Conservation (phyloP, 2,113 vertebrate genomes). For the Marmota monax region DNA sequence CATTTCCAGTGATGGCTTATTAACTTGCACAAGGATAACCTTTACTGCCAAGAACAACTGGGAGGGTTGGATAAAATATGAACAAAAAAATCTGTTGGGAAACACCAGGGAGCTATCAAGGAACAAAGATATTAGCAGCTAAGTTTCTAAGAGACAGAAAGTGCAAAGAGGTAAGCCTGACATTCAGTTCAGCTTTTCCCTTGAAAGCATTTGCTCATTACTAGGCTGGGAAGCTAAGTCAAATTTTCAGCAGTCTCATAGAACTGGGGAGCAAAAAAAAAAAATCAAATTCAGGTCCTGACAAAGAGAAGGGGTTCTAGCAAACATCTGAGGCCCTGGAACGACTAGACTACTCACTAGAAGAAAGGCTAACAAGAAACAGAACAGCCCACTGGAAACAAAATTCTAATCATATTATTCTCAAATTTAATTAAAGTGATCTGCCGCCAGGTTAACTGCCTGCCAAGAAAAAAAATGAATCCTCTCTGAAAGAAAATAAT, state of each 20-base stretch:
- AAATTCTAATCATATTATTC: neutral
- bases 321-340: neutral
- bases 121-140: neutral
- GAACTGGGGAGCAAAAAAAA: neutral
- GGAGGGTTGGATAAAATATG: conserved; percentile 25
- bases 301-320: neutral
- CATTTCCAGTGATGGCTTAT: neutral
- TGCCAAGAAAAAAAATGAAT: neutral
- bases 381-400: neutral
- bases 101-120: neutral
- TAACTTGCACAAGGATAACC: neutral
- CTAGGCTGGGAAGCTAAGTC: neutral
- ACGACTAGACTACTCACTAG: neutral
- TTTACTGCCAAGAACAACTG: conserved; percentile 18
- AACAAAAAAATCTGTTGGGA: conserved; percentile 1
- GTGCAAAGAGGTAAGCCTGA: neutral
- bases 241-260: neutral
- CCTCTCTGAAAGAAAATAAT: neutral
- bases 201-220: conserved; percentile 54
- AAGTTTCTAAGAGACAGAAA: conserved; percentile 9
- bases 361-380: neutral
- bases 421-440: neutral
- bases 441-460: neutral
- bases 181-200: neutral
- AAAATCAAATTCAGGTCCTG: neutral